These are phyloP conservation scores for Abrostola triplasia DNA, from an alignment of 2,888 invertebrate species.

Conservation along the genomic window DNA sequence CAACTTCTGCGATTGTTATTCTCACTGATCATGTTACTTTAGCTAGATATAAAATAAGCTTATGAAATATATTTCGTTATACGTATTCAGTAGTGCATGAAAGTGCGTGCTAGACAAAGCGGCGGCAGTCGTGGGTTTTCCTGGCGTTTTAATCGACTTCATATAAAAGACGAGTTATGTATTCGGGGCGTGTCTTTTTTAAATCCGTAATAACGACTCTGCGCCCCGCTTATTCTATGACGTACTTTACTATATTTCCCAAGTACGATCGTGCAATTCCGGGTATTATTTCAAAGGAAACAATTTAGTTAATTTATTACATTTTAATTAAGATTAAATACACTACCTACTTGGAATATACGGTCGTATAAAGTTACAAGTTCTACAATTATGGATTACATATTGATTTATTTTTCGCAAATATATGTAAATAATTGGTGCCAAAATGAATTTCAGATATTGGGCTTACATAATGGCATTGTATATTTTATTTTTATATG, in stretches of 20 bases:
- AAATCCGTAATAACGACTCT: neutral
- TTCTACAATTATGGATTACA: neutral
- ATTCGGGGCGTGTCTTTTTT: neutral
- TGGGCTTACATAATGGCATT: conserved; percentile 28
- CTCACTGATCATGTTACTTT: conserved; percentile 7
- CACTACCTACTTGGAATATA: neutral
- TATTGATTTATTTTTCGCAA: conserved; percentile 26
- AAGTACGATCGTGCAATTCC: conserved; percentile 10
- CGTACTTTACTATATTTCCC: conserved; percentile 4
- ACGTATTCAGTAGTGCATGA: conserved; percentile 12
- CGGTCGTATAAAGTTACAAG: too few species aligned
- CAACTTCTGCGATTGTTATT: neutral
- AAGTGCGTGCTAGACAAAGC: neutral
- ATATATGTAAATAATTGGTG: conserved; percentile 48
- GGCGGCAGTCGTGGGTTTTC: conserved; percentile 11
- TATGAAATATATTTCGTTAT: conserved; percentile 13
- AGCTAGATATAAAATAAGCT: neutral
- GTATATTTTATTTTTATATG: conserved; percentile 49
- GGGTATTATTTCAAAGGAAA: conserved; percentile 14
- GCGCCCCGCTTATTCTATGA: conserved; percentile 5
- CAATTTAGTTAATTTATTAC: conserved; percentile 1
- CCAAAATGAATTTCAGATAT: conserved; percentile 46
- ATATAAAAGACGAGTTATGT: too few species aligned
- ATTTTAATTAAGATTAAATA: conserved; percentile 25
- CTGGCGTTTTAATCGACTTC: neutral